Conservation (phyloP, 2,113 vertebrate species). For the Oryzias javanicus region DNA sequence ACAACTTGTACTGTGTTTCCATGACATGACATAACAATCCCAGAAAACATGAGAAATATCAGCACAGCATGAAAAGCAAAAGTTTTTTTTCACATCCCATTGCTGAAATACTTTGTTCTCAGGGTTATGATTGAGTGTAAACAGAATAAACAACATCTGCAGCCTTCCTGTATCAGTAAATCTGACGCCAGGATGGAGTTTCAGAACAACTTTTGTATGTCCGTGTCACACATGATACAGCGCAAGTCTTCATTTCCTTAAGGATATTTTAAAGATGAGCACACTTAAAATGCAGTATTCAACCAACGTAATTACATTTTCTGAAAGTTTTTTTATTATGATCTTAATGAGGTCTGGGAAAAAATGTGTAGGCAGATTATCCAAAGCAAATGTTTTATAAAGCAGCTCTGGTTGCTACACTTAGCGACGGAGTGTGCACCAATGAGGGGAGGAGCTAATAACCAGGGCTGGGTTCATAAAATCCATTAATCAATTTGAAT, state of each 20-base stretch:
- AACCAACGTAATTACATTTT: conserved; percentile 40
- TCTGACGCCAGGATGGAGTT: conserved; percentile 40
- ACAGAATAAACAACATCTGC: conserved; percentile 55
- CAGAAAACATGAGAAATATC: conserved; percentile 80
- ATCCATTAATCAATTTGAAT: too few species aligned
- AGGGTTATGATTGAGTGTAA: conserved; percentile 46
- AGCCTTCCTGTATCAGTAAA: conserved; percentile 53
- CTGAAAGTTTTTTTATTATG: conserved; percentile 19
- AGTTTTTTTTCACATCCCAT: conserved; percentile 21
- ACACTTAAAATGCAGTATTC: conserved; percentile 36
- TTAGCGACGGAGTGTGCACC: conserved; percentile 21
- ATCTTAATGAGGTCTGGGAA: conserved; percentile 38
- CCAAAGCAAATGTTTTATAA: conserved; percentile 17
- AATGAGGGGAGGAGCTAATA: conserved; percentile 22
- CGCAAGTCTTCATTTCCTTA: conserved; percentile 35
- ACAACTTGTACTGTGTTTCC: conserved; percentile 72
- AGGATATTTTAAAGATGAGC: conserved; percentile 14
- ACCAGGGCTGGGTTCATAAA: too few species aligned
- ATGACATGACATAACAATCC: conserved; percentile 79
- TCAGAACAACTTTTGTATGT: conserved; percentile 45
- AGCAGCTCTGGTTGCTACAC: conserved; percentile 23
- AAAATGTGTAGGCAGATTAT: conserved; percentile 29
- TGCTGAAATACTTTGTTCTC: conserved; percentile 31
- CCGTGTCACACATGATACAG: conserved; percentile 51
- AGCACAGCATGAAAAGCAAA: conserved; percentile 49